These are phyloP conservation scores for Pseudotriccus pelzelni DNA, from an alignment of 2,797 vertebrate genomes.

Conservation along the genomic window DNA sequence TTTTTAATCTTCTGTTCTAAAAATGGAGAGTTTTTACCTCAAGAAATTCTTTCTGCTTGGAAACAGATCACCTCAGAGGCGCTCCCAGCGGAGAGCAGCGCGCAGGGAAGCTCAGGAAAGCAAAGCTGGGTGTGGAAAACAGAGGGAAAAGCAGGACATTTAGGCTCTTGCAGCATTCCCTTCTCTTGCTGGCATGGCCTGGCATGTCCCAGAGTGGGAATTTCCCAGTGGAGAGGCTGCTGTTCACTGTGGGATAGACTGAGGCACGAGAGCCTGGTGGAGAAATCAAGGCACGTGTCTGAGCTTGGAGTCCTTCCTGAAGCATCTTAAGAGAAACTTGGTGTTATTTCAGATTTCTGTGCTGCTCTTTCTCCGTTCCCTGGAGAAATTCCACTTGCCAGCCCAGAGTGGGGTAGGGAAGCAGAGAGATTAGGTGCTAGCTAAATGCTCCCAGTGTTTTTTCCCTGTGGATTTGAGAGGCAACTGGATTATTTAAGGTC, in stretches of 20 bases:
- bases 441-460: constrained; percentile 36
- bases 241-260: not conserved
- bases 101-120: constrained; percentile 10
- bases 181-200: not conserved
- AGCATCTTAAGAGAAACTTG: not conserved
- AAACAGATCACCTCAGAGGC: constrained; percentile 56
- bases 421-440: constrained; percentile 52
- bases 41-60: constrained; percentile 72
- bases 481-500: constrained; percentile 19
- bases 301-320: not conserved
- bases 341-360: not conserved
- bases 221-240: not conserved
- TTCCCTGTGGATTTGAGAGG: not conserved
- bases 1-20: constrained; percentile 56
- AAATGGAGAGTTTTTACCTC: constrained; percentile 75
- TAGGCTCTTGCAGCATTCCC: not conserved
- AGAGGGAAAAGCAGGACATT: not conserved
- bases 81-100: not conserved
- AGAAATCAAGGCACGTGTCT: not conserved
- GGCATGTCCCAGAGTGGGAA: not conserved
- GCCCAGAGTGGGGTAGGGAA: not conserved
- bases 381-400: constrained; percentile 24
- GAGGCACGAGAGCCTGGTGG: not conserved
- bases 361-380: constrained; percentile 7
- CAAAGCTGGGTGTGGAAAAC: not conserved